Percentiles rank a stretch among this genome's conserved stretches.
These are phyloP conservation scores for Cyaniris semiargus DNA, from an alignment of 2,888 invertebrate genomes.

Conservation along the genomic window DNA sequence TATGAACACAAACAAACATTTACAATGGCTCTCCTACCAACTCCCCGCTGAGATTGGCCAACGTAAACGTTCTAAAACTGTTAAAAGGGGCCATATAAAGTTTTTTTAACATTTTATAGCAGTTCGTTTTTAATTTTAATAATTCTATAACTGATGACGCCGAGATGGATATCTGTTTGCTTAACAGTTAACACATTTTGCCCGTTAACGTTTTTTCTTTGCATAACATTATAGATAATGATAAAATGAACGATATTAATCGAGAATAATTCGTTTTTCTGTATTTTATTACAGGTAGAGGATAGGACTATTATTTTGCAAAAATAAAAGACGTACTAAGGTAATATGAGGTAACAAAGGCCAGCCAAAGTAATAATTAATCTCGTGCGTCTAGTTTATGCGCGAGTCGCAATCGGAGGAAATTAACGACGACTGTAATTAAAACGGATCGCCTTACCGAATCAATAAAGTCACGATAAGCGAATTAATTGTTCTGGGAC, in stretches of 20 bases:
- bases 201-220: conserved; percentile 11
- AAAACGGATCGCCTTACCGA: conserved; percentile 78
- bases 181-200: conserved; percentile 1
- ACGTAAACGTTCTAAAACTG: conserved; percentile 56
- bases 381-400: conserved; percentile 15
- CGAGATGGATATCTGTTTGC: conserved; percentile 3
- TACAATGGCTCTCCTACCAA: conserved; percentile 58
- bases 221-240: conserved; percentile 19
- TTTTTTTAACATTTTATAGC: conserved; percentile 37
- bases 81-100: conserved; percentile 48
- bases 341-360: neutral
- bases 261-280: neutral
- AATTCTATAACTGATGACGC: conserved; percentile 14
- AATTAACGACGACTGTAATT: conserved; percentile 76
- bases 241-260: conserved; percentile 1
- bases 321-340: neutral
- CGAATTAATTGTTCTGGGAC: conserved; percentile 70
- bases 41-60: conserved; percentile 58
- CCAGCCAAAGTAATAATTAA: neutral
- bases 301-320: neutral
- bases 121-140: conserved; percentile 11
- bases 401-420: conserved; percentile 60
- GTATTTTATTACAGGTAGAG: neutral
- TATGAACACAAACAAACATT: conserved; percentile 60
- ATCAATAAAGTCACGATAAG: conserved; percentile 78